phyloP scores from a whole-genome alignment of 1,140 invertebrate genomes.

The Lucilia sericata region DNA sequence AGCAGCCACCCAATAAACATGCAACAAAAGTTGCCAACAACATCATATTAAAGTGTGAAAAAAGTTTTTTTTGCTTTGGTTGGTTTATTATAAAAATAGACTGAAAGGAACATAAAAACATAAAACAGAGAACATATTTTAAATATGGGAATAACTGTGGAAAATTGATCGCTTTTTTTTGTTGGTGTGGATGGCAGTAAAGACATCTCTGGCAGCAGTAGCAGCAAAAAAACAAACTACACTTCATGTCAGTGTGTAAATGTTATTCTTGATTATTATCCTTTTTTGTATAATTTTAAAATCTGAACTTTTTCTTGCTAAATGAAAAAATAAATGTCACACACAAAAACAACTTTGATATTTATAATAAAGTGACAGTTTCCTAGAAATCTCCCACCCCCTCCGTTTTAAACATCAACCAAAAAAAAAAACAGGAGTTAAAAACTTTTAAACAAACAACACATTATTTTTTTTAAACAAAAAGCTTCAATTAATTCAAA shows the following conservation, averaged over 20 bases:
- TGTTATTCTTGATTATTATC: constrained; percentile 29
- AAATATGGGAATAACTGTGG: constrained; percentile 33
- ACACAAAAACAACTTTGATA: too few species aligned
- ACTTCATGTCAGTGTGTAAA: not conserved
- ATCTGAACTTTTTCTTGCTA: too few species aligned
- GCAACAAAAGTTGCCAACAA: constrained; percentile 35
- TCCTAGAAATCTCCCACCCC: too few species aligned
- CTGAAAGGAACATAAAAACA: not conserved
- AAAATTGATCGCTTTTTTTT: constrained; percentile 24
- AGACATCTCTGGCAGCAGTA: not conserved
- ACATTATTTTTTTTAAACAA: not conserved
- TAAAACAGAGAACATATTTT: constrained; percentile 33
- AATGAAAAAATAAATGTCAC: too few species aligned
- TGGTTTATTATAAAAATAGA: too few species aligned
- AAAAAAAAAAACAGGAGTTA: too few species aligned
- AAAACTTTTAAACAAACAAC: not conserved
- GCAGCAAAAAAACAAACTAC: constrained; percentile 21
- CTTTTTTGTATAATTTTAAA: not conserved
- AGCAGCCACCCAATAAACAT: not conserved
- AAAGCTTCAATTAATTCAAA: not conserved
- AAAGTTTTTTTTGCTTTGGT: not conserved
- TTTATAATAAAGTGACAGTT: too few species aligned
- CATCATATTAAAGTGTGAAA: constrained; percentile 24
- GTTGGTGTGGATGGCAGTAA: too few species aligned
- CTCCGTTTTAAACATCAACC: too few species aligned